A percentile compares a stretch with the other conserved stretches of the same genome.
phyloP scores from a whole-genome alignment of 2,888 invertebrate genomes.

The Arctia plantaginis region DNA sequence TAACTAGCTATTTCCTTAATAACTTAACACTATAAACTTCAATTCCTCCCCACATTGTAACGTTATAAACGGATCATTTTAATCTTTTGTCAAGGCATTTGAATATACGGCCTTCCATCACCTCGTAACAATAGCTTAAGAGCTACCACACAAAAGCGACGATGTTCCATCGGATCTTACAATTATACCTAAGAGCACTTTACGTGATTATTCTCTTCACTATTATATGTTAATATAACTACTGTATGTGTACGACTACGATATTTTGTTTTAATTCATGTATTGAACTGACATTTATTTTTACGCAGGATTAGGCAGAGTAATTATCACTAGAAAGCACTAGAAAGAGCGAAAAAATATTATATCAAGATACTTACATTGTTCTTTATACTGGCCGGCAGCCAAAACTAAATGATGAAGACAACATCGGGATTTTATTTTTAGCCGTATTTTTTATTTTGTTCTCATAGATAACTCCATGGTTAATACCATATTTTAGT shows the following conservation, averaged over 20 bases:
- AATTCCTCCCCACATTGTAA: slow-evolving; percentile 6
- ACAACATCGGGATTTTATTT: background rate
- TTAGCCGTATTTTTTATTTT: background rate
- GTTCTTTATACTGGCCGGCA: background rate
- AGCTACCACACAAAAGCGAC: slow-evolving; percentile 32
- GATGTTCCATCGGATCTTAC: slow-evolving; percentile 49
- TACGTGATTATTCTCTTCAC: slow-evolving; percentile 46
- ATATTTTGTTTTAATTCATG: background rate
- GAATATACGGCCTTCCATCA: slow-evolving; percentile 11
- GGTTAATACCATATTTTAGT: background rate
- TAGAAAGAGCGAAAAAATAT: background rate
- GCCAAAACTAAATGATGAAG: background rate
- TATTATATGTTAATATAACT: slow-evolving; percentile 44
- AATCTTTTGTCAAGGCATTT: slow-evolving; percentile 11
- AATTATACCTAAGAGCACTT: slow-evolving; percentile 52
- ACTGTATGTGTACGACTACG: slow-evolving; percentile 9
- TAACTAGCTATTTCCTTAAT: background rate
- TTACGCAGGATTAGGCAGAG: background rate
- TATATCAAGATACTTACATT: background rate
- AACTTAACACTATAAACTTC: background rate
- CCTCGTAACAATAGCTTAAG: slow-evolving; percentile 38
- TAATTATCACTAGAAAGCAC: background rate
- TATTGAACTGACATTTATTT: background rate
- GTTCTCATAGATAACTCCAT: background rate
- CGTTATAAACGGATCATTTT: slow-evolving; percentile 8